Percentiles rank a stretch among this genome's conserved stretches.
These are phyloP conservation scores for Axis porcinus DNA, from an alignment of 2,113 vertebrate species.

Conservation along the genomic window DNA sequence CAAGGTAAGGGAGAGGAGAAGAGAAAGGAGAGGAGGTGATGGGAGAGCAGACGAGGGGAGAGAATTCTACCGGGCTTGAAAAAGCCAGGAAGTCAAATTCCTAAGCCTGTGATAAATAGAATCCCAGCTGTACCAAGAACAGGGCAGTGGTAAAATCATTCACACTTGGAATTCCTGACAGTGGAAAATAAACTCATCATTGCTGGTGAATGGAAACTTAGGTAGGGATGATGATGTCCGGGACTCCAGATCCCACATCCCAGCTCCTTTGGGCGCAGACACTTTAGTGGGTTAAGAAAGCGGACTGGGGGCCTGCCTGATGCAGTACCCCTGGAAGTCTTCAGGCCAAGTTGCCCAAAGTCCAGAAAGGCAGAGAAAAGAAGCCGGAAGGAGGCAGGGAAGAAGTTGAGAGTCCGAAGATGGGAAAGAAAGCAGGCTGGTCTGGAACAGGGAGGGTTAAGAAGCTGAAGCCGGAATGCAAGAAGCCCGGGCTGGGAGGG, in stretches of 20 bases:
- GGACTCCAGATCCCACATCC: not conserved
- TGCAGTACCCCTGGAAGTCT: not conserved
- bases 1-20: not conserved
- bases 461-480: not conserved
- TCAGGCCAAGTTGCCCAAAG: not conserved
- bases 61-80: constrained; percentile 21
- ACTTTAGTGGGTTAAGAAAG: not conserved
- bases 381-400: not conserved
- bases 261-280: not conserved
- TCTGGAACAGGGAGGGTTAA: not conserved
- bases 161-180: constrained; percentile 41
- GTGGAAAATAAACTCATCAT: constrained; percentile 42
- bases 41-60: not conserved
- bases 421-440: not conserved
- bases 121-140: constrained; percentile 58
- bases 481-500: not conserved
- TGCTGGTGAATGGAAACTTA: constrained; percentile 6
- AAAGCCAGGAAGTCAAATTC: constrained; percentile 62
- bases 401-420: not conserved
- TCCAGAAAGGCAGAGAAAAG: not conserved
- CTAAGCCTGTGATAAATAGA: constrained; percentile 51
- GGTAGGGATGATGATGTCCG: not conserved
- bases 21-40: not conserved
- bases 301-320: no score
- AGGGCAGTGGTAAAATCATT: constrained; percentile 37